These are phyloP conservation scores for Phrynocephalus versicolor DNA, from an alignment of 2,113 vertebrate species.

Conservation along the genomic window DNA sequence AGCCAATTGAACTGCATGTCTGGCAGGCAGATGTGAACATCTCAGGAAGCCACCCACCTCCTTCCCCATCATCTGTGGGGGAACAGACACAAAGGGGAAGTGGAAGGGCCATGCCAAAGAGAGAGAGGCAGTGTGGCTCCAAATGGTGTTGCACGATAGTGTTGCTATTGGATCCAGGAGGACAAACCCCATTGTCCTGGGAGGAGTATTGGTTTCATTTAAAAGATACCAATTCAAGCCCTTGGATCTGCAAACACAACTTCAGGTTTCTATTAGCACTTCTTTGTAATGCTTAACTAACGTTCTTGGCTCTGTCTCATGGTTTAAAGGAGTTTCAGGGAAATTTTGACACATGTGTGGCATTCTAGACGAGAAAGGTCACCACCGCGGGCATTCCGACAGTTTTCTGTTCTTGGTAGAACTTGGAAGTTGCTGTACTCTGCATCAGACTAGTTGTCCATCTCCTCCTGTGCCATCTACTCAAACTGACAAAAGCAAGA, in stretches of 20 bases:
- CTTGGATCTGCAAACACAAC: neutral
- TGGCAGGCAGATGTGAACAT: slow-evolving; percentile 32
- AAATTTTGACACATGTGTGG: neutral
- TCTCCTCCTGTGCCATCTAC: too few relatives aligned
- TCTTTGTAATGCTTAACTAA: neutral
- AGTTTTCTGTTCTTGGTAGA: neutral
- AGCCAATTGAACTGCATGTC: slow-evolving; percentile 14
- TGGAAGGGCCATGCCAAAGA: slow-evolving; percentile 13
- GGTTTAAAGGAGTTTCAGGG: neutral
- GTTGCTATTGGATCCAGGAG: slow-evolving; percentile 10
- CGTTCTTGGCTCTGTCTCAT: neutral
- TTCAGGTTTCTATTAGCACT: slow-evolving; percentile 26
- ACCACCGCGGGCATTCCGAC: neutral
- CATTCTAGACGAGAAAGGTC: neutral
- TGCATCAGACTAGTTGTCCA: too few relatives aligned
- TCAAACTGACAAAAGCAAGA: too few relatives aligned
- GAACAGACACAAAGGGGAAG: neutral
- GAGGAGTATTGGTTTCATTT: slow-evolving; percentile 9
- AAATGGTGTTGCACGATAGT: slow-evolving; percentile 23
- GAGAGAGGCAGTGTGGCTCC: neutral
- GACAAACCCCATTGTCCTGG: slow-evolving; percentile 27
- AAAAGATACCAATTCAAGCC: neutral
- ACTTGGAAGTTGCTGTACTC: too few relatives aligned
- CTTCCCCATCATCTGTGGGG: slow-evolving; percentile 13
- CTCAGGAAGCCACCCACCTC: slow-evolving; percentile 24